Conservation (phyloP, 1,140 invertebrate species). For the Neotoxoptera formosana region DNA sequence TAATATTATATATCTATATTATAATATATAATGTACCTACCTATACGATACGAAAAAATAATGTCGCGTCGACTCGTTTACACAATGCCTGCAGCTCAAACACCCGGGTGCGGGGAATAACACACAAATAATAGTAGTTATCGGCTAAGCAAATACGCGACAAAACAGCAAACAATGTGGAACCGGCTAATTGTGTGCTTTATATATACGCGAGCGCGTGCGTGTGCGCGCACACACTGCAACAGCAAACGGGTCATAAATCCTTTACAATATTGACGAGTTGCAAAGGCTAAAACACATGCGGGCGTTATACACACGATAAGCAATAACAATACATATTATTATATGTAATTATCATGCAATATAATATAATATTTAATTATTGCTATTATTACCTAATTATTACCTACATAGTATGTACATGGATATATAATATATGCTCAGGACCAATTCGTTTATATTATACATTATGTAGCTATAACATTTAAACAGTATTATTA, state of each 20-base stretch:
- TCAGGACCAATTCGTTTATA: too few relatives aligned
- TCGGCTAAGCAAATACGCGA: slow-evolving; percentile 55
- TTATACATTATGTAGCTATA: not conserved
- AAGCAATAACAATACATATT: not conserved
- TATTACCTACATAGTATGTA: too few relatives aligned
- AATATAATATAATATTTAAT: not conserved
- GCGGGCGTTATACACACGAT: not conserved
- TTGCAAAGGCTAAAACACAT: not conserved
- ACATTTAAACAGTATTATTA: not conserved
- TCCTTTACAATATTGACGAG: slow-evolving; percentile 13
- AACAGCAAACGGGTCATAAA: not conserved
- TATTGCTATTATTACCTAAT: too few relatives aligned
- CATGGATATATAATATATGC: too few relatives aligned
- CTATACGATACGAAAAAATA: not conserved
- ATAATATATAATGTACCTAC: not conserved
- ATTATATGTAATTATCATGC: not conserved
- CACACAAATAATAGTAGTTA: slow-evolving; percentile 49
- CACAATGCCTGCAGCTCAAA: slow-evolving; percentile 6
- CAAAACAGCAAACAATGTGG: slow-evolving; percentile 18
- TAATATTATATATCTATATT: not conserved
- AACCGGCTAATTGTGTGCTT: slow-evolving; percentile 41
- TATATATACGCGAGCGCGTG: not conserved
- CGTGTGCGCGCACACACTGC: too few relatives aligned
- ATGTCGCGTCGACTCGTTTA: slow-evolving; percentile 41
- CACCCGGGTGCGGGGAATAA: not conserved